These are phyloP conservation scores for Crambe crambe DNA, from an alignment of 37 sponge, comb jelly and placozoan genomes.

Conservation along the genomic window DNA sequence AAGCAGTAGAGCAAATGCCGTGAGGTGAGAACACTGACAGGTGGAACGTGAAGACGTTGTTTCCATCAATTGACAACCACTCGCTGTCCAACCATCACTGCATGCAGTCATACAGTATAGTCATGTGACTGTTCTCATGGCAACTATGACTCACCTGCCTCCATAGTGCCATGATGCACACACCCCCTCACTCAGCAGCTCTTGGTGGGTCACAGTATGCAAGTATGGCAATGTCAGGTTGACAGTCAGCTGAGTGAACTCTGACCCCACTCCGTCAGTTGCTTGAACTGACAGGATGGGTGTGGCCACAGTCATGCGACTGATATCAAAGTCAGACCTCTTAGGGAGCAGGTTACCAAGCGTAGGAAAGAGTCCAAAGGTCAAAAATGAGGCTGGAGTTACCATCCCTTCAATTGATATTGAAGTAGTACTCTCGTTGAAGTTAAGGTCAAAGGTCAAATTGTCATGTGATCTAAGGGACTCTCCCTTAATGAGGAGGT, in stretches of 20 bases:
- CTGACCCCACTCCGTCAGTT: neutral
- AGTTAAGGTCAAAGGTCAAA: neutral
- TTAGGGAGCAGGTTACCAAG: slow-evolving; percentile 3
- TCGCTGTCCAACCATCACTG: slow-evolving; percentile 30
- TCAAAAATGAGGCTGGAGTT: neutral
- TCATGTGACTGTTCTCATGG: neutral
- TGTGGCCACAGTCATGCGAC: slow-evolving; percentile 22
- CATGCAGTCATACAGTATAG: neutral
- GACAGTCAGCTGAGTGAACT: neutral
- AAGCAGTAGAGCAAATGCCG: slow-evolving; percentile 47
- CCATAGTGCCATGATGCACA: slow-evolving; percentile 29
- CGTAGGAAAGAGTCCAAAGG: slow-evolving; percentile 2
- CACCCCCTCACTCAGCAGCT: neutral
- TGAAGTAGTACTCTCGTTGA: neutral
- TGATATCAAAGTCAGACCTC: neutral
- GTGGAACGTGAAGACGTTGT: slow-evolving; percentile 2
- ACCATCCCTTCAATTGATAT: slow-evolving; percentile 1
- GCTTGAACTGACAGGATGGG: slow-evolving; percentile 32
- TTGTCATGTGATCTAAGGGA: neutral
- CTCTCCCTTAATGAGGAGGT: slow-evolving; percentile 10
- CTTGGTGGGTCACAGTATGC: neutral
- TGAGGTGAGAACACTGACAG: slow-evolving; percentile 52
- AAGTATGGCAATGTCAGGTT: slow-evolving; percentile 19
- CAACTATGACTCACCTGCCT: neutral
- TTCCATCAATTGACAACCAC: neutral